Evolutionary conservation across 2,797 vertebrate species (phyloP).

Genomic region (Liasis olivaceus): DNA sequence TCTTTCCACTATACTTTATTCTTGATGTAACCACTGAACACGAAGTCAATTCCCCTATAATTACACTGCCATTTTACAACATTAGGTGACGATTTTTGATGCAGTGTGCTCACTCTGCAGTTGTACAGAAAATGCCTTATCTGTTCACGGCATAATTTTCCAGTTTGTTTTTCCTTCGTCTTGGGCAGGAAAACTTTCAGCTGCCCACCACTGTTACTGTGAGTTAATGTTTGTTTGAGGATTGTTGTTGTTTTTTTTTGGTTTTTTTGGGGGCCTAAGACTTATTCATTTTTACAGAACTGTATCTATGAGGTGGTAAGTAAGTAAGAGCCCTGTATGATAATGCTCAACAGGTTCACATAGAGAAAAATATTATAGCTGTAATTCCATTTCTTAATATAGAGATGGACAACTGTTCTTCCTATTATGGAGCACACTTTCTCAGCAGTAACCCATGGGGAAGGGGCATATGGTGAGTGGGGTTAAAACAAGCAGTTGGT

Average conservation of each 20-base stretch:
- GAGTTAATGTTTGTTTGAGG: background rate
- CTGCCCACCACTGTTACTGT: background rate
- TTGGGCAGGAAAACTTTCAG: background rate
- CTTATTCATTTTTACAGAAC: background rate
- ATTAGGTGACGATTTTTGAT: slow-evolving; percentile 37
- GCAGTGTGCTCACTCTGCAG: background rate
- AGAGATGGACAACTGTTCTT: background rate
- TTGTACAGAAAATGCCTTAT: background rate
- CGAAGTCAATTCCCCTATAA: slow-evolving; percentile 22
- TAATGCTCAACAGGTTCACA: background rate
- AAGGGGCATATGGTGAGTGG: background rate
- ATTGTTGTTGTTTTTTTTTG: background rate
- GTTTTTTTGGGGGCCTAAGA: background rate
- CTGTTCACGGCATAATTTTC: background rate
- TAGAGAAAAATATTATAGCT: background rate
- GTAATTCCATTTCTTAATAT: background rate
- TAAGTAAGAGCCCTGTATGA: background rate
- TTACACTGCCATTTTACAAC: slow-evolving; percentile 29
- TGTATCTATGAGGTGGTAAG: background rate
- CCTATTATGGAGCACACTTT: background rate
- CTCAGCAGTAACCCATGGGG: background rate
- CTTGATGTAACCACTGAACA: slow-evolving; percentile 26
- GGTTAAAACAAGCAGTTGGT: background rate
- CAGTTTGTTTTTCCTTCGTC: background rate
- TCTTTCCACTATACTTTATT: slow-evolving; percentile 23